A percentile compares a stretch with the other conserved stretches of the same genome.
phyloP scores from a whole-genome alignment of 2,888 invertebrate species.

The Griposia aprilina region DNA sequence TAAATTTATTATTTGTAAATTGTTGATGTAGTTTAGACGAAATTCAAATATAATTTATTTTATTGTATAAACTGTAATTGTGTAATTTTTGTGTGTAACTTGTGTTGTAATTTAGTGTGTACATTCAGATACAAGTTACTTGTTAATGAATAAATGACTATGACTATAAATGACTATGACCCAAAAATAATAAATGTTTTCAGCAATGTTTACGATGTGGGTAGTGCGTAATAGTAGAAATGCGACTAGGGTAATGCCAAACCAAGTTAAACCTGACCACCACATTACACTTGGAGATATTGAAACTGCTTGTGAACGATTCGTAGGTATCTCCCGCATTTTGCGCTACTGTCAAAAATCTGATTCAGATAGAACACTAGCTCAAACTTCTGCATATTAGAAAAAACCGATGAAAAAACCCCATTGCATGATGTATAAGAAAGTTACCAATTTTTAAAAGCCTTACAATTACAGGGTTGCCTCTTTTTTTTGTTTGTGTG shows the following conservation, averaged over 20 bases:
- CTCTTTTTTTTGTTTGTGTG: no score
- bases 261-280: not conserved
- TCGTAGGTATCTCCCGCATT: slow-evolving; percentile 4
- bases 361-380: slow-evolving; percentile 4
- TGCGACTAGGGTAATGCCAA: not conserved
- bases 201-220: slow-evolving; percentile 42
- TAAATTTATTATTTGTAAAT: no score
- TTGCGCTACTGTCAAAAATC: slow-evolving; percentile 24
- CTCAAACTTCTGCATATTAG: not conserved
- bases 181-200: slow-evolving; percentile 20
- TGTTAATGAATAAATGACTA: no score
- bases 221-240: no score
- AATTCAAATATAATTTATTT: no score
- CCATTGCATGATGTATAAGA: not conserved
- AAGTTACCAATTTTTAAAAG: not conserved
- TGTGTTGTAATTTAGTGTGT: no score
- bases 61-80: no score
- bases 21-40: no score
- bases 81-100: no score
- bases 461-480: no score
- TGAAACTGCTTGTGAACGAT: slow-evolving; percentile 25
- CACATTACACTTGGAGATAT: slow-evolving; percentile 21
- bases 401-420: not conserved
- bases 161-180: no score
- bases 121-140: no score